Conservation (phyloP, 2,888 invertebrate genomes). For the Panzeria rudis region DNA sequence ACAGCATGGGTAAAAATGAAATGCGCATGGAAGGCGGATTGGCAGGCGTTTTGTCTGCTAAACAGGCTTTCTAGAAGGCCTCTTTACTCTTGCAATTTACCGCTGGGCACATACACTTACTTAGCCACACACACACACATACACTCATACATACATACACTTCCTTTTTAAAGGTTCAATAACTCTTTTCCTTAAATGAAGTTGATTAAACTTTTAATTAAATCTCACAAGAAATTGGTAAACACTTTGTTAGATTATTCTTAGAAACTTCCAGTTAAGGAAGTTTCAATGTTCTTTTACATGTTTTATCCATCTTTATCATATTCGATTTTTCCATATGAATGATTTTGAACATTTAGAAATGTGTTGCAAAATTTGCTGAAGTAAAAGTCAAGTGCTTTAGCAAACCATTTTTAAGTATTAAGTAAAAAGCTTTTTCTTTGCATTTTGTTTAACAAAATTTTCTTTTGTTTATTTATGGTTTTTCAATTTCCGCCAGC, state of each 20-base stretch:
- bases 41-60: too few relatives aligned
- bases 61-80: too few relatives aligned
- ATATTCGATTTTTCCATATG: constrained; percentile 17
- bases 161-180: constrained; percentile 39
- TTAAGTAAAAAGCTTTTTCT: not conserved
- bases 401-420: constrained; percentile 18
- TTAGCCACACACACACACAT: too few relatives aligned
- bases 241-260: constrained; percentile 48
- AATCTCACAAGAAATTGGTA: constrained; percentile 50
- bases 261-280: not conserved
- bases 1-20: too few relatives aligned
- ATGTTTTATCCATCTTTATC: not conserved
- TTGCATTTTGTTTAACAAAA: not conserved
- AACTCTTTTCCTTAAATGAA: constrained; percentile 37
- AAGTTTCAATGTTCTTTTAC: not conserved
- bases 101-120: not conserved
- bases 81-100: too few relatives aligned
- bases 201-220: constrained; percentile 66
- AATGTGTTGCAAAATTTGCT: constrained; percentile 10
- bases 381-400: constrained; percentile 7
- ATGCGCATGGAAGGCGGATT: too few relatives aligned
- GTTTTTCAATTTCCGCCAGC: constrained; percentile 4
- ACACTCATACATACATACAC: not conserved
- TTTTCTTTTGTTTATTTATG: not conserved
- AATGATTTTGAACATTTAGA: not conserved